A percentile compares a stretch with the other conserved stretches of the same genome.
phyloP scores from a whole-genome alignment of 2,888 invertebrate genomes.

The Eupithecia inturbata region DNA sequence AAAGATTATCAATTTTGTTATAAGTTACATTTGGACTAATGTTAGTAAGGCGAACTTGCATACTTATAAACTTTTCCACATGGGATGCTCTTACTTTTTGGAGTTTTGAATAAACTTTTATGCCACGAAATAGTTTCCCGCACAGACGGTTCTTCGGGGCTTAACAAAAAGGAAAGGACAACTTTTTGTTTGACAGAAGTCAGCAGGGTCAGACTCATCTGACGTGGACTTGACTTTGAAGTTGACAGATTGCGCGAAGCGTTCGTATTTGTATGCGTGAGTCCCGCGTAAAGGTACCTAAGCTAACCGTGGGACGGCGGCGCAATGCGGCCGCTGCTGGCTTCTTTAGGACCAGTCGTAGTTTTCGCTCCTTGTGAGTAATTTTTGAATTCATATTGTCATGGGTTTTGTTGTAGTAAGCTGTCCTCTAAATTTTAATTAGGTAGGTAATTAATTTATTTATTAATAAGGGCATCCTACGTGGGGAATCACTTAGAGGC shows the following conservation, averaged over 20 bases:
- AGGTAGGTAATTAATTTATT: too few species aligned
- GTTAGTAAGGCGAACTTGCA: neutral
- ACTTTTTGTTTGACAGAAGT: neutral
- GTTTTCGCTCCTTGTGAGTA: too few species aligned
- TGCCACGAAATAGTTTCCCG: conserved; percentile 48
- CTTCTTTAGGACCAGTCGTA: too few species aligned
- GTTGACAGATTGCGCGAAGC: conserved; percentile 4
- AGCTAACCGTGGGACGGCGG: too few species aligned
- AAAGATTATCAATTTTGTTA: neutral
- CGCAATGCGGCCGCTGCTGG: too few species aligned
- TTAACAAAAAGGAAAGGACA: conserved; percentile 44
- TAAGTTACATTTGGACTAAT: neutral
- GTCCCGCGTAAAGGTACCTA: too few species aligned
- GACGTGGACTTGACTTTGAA: conserved; percentile 1
- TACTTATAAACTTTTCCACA: neutral
- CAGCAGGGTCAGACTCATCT: neutral
- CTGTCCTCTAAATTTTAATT: too few species aligned
- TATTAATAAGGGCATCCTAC: too few species aligned
- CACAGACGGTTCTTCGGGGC: conserved; percentile 51
- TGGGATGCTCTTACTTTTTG: conserved; percentile 20
- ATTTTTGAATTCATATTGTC: too few species aligned
- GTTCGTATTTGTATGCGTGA: too few species aligned
- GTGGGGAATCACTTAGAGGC: too few species aligned
- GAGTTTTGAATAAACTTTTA: conserved; percentile 16
- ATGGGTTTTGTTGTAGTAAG: too few species aligned